Conservation (phyloP, 1,140 invertebrate species). For the Andricus grossulariae region DNA sequence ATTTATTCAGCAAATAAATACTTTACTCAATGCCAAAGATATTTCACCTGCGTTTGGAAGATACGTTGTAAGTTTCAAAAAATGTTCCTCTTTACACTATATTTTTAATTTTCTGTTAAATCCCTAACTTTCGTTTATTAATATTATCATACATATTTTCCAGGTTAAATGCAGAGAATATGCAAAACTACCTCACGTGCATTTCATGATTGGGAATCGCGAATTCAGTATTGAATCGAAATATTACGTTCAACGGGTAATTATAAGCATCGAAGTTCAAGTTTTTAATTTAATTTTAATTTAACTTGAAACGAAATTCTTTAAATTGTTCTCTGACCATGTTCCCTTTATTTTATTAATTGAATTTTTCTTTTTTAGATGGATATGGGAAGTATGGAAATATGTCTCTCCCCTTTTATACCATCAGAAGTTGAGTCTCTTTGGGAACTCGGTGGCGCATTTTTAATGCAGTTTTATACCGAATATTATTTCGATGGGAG, state of each 20-base stretch:
- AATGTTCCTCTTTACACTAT: slow-evolving; percentile 11
- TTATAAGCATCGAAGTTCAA: no score
- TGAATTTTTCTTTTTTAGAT: slow-evolving; percentile 51
- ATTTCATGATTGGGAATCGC: slow-evolving; percentile 80
- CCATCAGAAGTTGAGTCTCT: neutral
- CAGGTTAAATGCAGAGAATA: slow-evolving; percentile 77
- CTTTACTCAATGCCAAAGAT: slow-evolving; percentile 80
- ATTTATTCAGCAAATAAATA: slow-evolving; percentile 83
- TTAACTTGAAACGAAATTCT: no score
- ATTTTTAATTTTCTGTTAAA: neutral
- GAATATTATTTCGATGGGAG: slow-evolving; percentile 54
- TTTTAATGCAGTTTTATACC: slow-evolving; percentile 67
- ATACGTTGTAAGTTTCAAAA: slow-evolving; percentile 72
- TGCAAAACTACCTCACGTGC: slow-evolving; percentile 80
- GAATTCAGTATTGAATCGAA: slow-evolving; percentile 80
- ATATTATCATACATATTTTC: slow-evolving; percentile 41
- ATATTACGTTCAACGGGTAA: slow-evolving; percentile 83
- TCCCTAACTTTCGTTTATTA: neutral
- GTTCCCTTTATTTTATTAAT: neutral
- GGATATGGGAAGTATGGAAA: slow-evolving; percentile 46
- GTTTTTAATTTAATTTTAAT: no score
- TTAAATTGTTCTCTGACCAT: no score
- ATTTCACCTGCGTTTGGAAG: slow-evolving; percentile 71
- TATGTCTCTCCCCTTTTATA: slow-evolving; percentile 61
- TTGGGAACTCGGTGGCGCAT: slow-evolving; percentile 65